Percentiles rank a stretch among this genome's conserved stretches.
Evolutionary conservation across 2,888 invertebrate species (phyloP).

Genomic region (Agriopis marginaria): DNA sequence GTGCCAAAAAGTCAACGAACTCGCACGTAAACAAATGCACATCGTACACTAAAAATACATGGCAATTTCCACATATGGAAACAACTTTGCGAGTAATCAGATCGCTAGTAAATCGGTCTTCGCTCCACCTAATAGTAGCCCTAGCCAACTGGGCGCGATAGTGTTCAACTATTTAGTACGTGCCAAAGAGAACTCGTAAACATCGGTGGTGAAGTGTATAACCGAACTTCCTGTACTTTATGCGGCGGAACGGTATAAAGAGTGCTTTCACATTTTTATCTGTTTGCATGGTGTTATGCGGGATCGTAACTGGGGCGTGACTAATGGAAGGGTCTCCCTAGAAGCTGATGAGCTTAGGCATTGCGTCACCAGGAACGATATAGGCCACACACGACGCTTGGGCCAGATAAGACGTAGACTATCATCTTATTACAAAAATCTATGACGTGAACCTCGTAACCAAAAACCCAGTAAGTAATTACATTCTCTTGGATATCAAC

Average conservation of each 20-base stretch:
- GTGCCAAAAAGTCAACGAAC: conserved; percentile 60
- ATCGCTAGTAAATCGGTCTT: conserved; percentile 71
- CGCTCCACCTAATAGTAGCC: conserved; percentile 67
- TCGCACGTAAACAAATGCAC: conserved; percentile 63
- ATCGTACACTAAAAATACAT: conserved; percentile 54
- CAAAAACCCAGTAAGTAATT: neutral
- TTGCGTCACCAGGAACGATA: conserved; percentile 32
- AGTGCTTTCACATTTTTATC: conserved; percentile 64
- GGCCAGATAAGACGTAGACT: conserved; percentile 17
- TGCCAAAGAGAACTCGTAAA: conserved; percentile 73
- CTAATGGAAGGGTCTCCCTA: conserved; percentile 55
- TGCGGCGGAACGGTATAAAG: conserved; percentile 59
- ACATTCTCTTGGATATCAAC: no score
- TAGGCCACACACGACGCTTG: conserved; percentile 32
- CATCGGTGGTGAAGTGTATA: conserved; percentile 59
- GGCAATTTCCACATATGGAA: conserved; percentile 55
- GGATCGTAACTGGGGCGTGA: conserved; percentile 60
- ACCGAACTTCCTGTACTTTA: conserved; percentile 66
- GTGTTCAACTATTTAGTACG: conserved; percentile 44
- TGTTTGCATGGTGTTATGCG: conserved; percentile 52
- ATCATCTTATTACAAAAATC: no score
- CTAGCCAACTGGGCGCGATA: conserved; percentile 39
- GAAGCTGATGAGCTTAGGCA: conserved; percentile 36
- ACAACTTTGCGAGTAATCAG: conserved; percentile 70
- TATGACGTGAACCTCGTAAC: neutral